phyloP scores from a whole-genome alignment of 1,140 invertebrate genomes.

The Heliconius congener region DNA sequence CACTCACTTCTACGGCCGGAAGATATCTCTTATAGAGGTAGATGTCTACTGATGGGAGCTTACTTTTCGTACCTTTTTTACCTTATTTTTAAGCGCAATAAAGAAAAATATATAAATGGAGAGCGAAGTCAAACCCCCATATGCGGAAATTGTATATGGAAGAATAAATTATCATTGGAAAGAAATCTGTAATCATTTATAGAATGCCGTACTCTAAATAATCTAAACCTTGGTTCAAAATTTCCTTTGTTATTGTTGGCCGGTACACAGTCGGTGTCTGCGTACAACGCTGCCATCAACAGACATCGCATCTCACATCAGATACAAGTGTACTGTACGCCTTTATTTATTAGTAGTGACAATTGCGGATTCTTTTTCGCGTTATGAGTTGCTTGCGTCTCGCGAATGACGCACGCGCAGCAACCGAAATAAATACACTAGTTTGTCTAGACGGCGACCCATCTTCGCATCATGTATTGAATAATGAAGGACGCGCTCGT shows the following conservation, averaged over 20 bases:
- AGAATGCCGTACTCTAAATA: neutral
- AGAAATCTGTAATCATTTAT: neutral
- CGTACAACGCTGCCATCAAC: slow-evolving; percentile 10
- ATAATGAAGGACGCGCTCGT: slow-evolving; percentile 34
- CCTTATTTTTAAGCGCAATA: no score
- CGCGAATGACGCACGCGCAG: slow-evolving; percentile 43
- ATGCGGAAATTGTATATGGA: no score
- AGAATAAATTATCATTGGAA: neutral
- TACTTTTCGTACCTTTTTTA: no score
- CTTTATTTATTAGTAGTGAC: slow-evolving; percentile 28
- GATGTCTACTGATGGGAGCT: no score
- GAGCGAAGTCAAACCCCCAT: no score
- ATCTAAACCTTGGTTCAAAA: slow-evolving; percentile 9
- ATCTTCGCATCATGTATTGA: slow-evolving; percentile 36
- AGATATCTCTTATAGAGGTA: no score
- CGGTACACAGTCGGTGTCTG: neutral
- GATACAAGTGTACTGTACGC: slow-evolving; percentile 28
- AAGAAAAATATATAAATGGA: no score
- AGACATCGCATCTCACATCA: slow-evolving; percentile 19
- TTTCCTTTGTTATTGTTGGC: slow-evolving; percentile 33
- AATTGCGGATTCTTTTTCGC: slow-evolving; percentile 27
- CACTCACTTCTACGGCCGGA: no score
- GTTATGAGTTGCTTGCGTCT: slow-evolving; percentile 39
- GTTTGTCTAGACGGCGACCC: slow-evolving; percentile 44
- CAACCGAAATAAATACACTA: slow-evolving; percentile 41